These are phyloP conservation scores for Sinotaia quadrata DNA, from an alignment of 2,888 invertebrate species.

Conservation along the genomic window DNA sequence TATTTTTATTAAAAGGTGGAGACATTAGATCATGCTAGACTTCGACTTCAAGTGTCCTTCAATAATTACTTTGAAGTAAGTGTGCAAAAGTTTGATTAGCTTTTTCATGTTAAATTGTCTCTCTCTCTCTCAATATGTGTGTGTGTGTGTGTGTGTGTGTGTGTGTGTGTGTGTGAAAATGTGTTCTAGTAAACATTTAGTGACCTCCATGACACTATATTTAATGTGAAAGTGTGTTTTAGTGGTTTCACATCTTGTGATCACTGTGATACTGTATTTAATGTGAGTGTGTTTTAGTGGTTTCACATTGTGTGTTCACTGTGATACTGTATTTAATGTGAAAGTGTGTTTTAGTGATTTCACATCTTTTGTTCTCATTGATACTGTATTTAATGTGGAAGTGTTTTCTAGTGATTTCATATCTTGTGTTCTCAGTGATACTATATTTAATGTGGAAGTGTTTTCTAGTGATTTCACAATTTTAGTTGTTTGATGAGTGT, in stretches of 20 bases:
- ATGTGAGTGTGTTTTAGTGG: not conserved
- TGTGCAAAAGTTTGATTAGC: too few relatives aligned
- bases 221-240: not conserved
- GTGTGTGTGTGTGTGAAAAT: not conserved
- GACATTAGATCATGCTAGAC: slow-evolving; percentile 67
- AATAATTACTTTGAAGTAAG: slow-evolving; percentile 68
- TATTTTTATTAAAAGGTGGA: slow-evolving; percentile 57
- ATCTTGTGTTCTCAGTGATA: not conserved
- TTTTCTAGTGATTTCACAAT: not conserved
- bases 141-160: not conserved
- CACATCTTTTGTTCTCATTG: not conserved
- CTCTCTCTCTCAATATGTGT: not conserved
- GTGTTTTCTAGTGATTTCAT: not conserved
- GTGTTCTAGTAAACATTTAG: not conserved
- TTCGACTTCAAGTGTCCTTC: slow-evolving; percentile 59
- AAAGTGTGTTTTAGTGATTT: not conserved
- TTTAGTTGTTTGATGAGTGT: too few relatives aligned
- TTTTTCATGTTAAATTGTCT: not conserved
- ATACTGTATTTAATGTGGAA: too few relatives aligned
- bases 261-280: not conserved
- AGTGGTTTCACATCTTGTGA: not conserved
- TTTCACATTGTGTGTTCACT: not conserved
- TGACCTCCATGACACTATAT: not conserved
- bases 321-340: not conserved
- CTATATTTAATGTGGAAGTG: not conserved